These are phyloP conservation scores for Cephus pulcher DNA, from an alignment of 2,888 invertebrate species.

Conservation along the genomic window DNA sequence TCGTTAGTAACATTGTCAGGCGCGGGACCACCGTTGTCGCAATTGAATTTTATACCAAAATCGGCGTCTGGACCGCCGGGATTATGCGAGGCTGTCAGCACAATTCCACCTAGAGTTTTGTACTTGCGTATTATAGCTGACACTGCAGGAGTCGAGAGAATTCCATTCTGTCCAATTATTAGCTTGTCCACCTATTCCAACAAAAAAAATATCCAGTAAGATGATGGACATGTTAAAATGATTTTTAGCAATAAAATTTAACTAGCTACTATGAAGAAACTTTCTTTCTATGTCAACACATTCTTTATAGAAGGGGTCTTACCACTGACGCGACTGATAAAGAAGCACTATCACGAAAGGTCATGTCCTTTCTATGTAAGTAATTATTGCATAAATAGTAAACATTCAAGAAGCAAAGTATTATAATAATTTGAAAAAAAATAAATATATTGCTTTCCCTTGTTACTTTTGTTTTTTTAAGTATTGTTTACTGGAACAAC, in stretches of 20 bases:
- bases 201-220: constrained; percentile 12
- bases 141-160: constrained; percentile 97
- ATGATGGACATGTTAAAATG: neutral
- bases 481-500: neutral
- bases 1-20: constrained; percentile 90
- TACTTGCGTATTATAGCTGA: constrained; percentile 93
- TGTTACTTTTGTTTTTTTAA: neutral
- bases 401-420: neutral
- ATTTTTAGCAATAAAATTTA: neutral
- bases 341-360: neutral
- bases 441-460: neutral
- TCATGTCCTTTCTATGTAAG: neutral
- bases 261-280: neutral
- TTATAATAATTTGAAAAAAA: neutral
- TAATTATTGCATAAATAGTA: neutral
- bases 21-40: constrained; percentile 96
- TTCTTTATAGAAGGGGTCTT: neutral
- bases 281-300: neutral
- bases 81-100: constrained; percentile 98
- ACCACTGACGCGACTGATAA: neutral
- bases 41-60: constrained; percentile 99
- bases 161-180: constrained; percentile 92
- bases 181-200: constrained; percentile 80
- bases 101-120: constrained; percentile 91
- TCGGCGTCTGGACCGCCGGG: constrained; percentile 98